Evolutionary conservation across 2,888 invertebrate species (phyloP).

Genomic region (Dugesia japonica): DNA sequence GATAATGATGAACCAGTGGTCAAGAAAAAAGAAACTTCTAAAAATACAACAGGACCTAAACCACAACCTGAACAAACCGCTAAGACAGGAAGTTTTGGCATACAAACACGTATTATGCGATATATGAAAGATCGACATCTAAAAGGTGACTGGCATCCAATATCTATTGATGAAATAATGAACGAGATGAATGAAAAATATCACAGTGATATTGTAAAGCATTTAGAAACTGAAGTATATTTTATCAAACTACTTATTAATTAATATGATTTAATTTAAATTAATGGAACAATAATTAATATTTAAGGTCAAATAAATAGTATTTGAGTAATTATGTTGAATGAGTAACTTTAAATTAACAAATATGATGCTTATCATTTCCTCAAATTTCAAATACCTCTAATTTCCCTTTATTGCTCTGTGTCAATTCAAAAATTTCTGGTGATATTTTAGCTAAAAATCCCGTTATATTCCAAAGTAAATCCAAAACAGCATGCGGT

Average conservation of each 20-base stretch:
- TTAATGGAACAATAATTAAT: too few relatives aligned
- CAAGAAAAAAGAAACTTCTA: background rate
- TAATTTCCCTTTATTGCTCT: too few relatives aligned
- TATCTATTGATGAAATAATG: conserved; percentile 25
- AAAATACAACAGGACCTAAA: background rate
- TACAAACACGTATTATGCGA: background rate
- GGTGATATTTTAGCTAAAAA: too few relatives aligned
- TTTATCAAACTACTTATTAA: background rate
- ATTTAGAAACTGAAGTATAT: conserved; percentile 1
- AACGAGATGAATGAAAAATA: background rate
- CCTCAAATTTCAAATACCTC: too few relatives aligned
- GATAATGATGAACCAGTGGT: too few relatives aligned
- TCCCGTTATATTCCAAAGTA: too few relatives aligned
- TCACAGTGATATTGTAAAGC: background rate
- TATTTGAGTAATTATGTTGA: too few relatives aligned
- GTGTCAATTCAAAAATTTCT: too few relatives aligned
- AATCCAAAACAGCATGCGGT: too few relatives aligned
- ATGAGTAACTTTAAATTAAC: too few relatives aligned
- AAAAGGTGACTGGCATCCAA: conserved; percentile 3
- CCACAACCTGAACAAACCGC: background rate
- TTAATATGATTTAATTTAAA: background rate
- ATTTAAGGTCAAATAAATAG: too few relatives aligned
- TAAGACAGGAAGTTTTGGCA: background rate
- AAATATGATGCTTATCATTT: too few relatives aligned
- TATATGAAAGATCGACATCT: conserved; percentile 27